phyloP scores from a whole-genome alignment of 2,113 vertebrate genomes.

The Megaleporinus macrocephalus region DNA sequence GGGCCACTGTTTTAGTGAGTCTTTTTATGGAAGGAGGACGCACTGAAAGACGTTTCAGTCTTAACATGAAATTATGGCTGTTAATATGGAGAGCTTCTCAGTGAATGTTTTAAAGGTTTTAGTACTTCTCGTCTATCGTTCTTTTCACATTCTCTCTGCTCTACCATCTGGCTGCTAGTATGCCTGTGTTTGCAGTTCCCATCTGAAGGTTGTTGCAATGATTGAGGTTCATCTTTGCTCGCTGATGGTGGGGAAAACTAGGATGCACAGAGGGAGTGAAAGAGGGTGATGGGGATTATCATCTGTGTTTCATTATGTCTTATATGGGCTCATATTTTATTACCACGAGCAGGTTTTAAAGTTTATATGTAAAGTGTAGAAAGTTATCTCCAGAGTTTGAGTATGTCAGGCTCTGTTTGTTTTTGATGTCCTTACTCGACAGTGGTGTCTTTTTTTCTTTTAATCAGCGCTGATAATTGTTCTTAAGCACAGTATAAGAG shows the following conservation, averaged over 20 bases:
- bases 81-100: background rate
- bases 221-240: slow-evolving; percentile 31
- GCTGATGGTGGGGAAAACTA: slow-evolving; percentile 3
- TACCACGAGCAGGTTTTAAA: slow-evolving; percentile 15
- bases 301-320: slow-evolving; percentile 10
- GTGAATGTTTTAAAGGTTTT: too few relatives aligned
- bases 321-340: slow-evolving; percentile 24
- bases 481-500: too few relatives aligned
- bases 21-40: slow-evolving; percentile 11
- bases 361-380: slow-evolving; percentile 38
- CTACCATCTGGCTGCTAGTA: background rate
- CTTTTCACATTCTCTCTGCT: slow-evolving; percentile 13
- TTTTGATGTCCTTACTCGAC: slow-evolving; percentile 14
- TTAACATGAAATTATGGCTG: background rate
- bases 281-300: background rate
- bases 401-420: slow-evolving; percentile 23
- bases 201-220: background rate
- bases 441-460: slow-evolving; percentile 9
- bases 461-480: background rate
- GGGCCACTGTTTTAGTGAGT: background rate
- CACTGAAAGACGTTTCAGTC: background rate
- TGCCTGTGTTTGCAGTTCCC: background rate
- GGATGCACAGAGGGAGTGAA: background rate
- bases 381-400: slow-evolving; percentile 40
- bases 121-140: background rate